Base-by-base conservation (phyloP, 1,140 invertebrate species). In the Patella vulgata region DNA sequence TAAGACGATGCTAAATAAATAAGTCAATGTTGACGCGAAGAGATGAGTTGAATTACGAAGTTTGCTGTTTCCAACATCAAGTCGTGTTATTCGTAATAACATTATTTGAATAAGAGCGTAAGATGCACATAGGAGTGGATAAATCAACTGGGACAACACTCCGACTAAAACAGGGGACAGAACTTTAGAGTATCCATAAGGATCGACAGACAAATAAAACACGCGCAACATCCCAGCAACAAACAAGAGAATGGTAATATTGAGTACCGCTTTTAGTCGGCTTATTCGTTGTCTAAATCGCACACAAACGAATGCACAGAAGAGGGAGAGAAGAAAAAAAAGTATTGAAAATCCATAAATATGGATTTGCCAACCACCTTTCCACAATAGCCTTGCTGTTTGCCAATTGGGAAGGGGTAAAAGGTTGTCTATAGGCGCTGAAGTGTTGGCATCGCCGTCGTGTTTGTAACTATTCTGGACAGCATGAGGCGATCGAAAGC, bases 91-190 rank as follows among this genome's bases (percentile, higher is more conserved):
- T 8, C 46, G 42, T 36, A 66, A 19, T 27, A 66, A 21, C 58
- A 66, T 65, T 21, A 61, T 59, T 57, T 63, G 23, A 40, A 61
- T 58, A 19, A 62, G 47, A 36, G 59, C 65, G 44, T 53, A 67
- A 21, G 53, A 57, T 25, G 59, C 65, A 53, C 59, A 67, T 0
- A 62, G 47, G 2, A 62, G 39, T 17, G 65, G 65, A 40, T 67
- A 62, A 17, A 59, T 50, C 17, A 44, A 36, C 44, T 67, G 65
- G 1, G 51, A 63, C 30, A 67, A 23, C 5, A 67, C 27, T 9
- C 65, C 55, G 19, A 59, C 46, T n/a, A 63, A 14, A 4, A 59
- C 33, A n/a, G 23, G 36, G 14, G 65, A 52, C 39, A 67, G 50
- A n/a, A 36, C 33, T 9, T 28, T 12, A 14, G 44, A 9, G 23